phyloP scores from a whole-genome alignment of 1,140 invertebrate species.

The Aphaenogaster ashmeadi region DNA sequence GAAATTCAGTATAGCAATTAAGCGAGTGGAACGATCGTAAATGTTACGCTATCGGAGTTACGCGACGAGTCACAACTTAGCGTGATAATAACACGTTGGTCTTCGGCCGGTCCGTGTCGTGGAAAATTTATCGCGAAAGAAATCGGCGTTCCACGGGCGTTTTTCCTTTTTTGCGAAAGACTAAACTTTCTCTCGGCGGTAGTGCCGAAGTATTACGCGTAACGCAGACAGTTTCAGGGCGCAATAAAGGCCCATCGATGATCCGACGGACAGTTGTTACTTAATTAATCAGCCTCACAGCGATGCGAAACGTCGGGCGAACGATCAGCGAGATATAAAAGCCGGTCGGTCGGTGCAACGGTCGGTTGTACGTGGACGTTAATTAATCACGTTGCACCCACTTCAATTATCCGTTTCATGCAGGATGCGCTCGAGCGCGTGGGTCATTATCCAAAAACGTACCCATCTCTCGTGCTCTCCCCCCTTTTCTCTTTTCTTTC shows the following conservation, averaged over 20 bases:
- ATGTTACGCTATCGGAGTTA: slow-evolving; percentile 36
- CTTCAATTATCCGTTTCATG: slow-evolving; percentile 60
- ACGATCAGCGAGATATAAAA: slow-evolving; percentile 51
- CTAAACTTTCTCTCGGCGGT: slow-evolving; percentile 59
- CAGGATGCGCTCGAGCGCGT: slow-evolving; percentile 34
- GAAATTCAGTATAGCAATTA: slow-evolving; percentile 38
- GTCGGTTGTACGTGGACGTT: slow-evolving; percentile 37
- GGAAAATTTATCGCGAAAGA: slow-evolving; percentile 60
- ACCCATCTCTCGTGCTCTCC: not conserved
- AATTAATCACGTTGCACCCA: slow-evolving; percentile 60
- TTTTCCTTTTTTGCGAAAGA: slow-evolving; percentile 54
- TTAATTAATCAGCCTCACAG: slow-evolving; percentile 58
- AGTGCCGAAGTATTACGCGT: slow-evolving; percentile 29
- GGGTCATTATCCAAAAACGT: slow-evolving; percentile 61
- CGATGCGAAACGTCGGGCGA: slow-evolving; percentile 37
- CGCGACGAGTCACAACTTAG: slow-evolving; percentile 34
- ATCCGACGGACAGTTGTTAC: slow-evolving; percentile 58
- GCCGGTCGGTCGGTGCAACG: slow-evolving; percentile 12
- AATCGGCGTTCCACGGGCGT: slow-evolving; percentile 19
- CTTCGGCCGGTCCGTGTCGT: not conserved
- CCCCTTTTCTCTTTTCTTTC: not conserved
- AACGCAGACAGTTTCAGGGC: slow-evolving; percentile 9
- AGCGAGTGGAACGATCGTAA: slow-evolving; percentile 29
- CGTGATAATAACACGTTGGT: slow-evolving; percentile 31
- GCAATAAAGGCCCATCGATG: slow-evolving; percentile 46